Conservation (phyloP, 2,113 vertebrate species). For the Nerophis ophidion region DNA sequence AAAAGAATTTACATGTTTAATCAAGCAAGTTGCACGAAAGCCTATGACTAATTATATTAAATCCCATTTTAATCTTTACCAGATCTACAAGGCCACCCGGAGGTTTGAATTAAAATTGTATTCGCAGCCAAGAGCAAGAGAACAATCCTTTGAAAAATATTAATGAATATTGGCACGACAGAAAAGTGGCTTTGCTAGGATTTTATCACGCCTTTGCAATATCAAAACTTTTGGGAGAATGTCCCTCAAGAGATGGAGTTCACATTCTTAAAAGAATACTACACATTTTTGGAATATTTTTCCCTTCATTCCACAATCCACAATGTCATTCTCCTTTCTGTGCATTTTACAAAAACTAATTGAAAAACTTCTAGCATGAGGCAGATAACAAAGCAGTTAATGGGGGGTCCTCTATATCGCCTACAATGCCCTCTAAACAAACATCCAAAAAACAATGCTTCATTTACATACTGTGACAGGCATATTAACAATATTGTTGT, state of each 20-base stretch:
- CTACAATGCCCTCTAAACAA: no score
- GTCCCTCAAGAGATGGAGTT: not conserved
- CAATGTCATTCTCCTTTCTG: no score
- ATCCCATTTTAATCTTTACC: not conserved
- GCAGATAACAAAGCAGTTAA: no score
- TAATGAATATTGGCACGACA: not conserved
- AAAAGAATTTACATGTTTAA: not conserved
- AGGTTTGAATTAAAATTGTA: constrained; percentile 1
- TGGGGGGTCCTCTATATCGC: no score
- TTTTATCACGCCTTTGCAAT: not conserved
- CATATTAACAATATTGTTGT: no score
- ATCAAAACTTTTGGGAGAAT: not conserved
- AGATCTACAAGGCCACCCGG: not conserved
- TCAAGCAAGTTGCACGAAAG: not conserved
- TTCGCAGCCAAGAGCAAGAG: not conserved
- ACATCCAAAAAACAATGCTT: no score
- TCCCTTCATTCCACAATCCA: no score
- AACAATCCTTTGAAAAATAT: not conserved
- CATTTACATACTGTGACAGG: no score
- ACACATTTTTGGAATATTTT: no score
- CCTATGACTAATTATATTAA: not conserved
- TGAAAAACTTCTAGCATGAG: no score
- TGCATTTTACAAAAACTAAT: no score
- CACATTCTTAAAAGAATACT: not conserved
- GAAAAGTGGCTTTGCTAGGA: not conserved